These are phyloP conservation scores for Eclectus roratus DNA, from an alignment of 2,113 vertebrate genomes.

Conservation along the genomic window DNA sequence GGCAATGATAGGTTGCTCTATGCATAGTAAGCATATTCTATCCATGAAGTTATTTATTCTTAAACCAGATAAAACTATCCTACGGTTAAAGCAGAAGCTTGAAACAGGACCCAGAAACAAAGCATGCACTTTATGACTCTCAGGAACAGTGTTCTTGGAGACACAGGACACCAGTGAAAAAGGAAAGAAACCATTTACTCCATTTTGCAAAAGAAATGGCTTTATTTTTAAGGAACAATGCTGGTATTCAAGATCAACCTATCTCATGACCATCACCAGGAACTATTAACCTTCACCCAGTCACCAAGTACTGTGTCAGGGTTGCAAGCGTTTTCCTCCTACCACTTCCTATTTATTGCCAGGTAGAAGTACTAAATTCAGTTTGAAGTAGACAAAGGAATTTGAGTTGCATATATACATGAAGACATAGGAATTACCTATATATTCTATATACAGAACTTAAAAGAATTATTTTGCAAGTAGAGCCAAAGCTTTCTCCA, in stretches of 20 bases:
- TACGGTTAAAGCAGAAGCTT: constrained; percentile 10
- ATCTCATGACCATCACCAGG: not conserved
- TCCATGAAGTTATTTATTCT: not conserved
- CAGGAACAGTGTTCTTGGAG: not conserved
- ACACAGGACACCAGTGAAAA: not conserved
- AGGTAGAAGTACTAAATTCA: not conserved
- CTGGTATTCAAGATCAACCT: not conserved
- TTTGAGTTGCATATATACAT: not conserved
- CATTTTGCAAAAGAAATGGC: not conserved
- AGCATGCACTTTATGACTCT: not conserved
- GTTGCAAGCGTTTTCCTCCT: not conserved
- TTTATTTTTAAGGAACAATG: constrained; percentile 5
- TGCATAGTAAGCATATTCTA: constrained; percentile 4
- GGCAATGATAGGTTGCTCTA: constrained; percentile 22
- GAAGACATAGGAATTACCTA: not conserved
- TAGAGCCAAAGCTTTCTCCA: not conserved
- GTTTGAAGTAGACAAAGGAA: not conserved
- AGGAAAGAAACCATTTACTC: not conserved
- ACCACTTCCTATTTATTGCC: not conserved
- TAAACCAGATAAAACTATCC: constrained; percentile 9
- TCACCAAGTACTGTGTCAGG: not conserved
- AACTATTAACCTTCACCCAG: not conserved
- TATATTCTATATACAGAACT: not conserved
- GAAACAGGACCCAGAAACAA: constrained; percentile 22
- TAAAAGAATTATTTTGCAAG: not conserved